Percentiles rank a stretch among this genome's conserved stretches.
phyloP scores from a whole-genome alignment of 2,888 invertebrate genomes.

The Celastrina argiolus region DNA sequence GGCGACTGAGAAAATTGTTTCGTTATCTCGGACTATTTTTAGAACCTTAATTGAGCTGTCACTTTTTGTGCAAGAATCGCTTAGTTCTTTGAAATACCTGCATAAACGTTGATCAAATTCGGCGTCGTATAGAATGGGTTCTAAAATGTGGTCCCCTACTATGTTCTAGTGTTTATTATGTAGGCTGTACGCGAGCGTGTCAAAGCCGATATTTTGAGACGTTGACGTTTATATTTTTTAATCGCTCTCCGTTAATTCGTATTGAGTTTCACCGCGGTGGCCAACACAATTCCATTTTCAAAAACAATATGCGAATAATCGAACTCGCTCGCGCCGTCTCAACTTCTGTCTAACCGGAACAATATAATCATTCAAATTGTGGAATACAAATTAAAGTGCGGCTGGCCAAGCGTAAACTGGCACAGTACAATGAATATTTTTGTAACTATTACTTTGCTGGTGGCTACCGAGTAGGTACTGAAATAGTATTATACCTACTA shows the following conservation, averaged over 20 bases:
- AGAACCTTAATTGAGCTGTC: constrained; percentile 7
- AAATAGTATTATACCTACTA: not conserved
- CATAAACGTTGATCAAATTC: not conserved
- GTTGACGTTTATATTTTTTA: constrained; percentile 48
- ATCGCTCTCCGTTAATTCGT: constrained; percentile 67
- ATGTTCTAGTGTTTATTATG: constrained; percentile 10
- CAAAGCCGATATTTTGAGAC: constrained; percentile 26
- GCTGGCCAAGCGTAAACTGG: constrained; percentile 28
- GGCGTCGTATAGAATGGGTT: not conserved
- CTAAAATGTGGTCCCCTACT: not conserved
- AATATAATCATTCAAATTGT: constrained; percentile 44
- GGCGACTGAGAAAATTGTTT: constrained; percentile 14
- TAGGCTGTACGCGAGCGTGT: constrained; percentile 10
- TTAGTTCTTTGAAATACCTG: constrained; percentile 6
- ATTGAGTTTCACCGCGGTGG: constrained; percentile 69
- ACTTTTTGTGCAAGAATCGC: not conserved
- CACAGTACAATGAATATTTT: constrained; percentile 6
- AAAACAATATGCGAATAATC: constrained; percentile 48
- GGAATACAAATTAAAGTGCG: constrained; percentile 40
- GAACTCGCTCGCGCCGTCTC: constrained; percentile 41
- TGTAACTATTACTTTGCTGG: not conserved
- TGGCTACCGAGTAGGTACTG: not conserved
- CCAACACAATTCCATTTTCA: constrained; percentile 43
- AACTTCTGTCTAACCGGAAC: constrained; percentile 39
- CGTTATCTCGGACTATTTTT: not conserved